A percentile compares a stretch with the other conserved stretches of the same genome.
Evolutionary conservation across 2,113 vertebrate species (phyloP).

Genomic region (Chiloscyllium plagiosum): DNA sequence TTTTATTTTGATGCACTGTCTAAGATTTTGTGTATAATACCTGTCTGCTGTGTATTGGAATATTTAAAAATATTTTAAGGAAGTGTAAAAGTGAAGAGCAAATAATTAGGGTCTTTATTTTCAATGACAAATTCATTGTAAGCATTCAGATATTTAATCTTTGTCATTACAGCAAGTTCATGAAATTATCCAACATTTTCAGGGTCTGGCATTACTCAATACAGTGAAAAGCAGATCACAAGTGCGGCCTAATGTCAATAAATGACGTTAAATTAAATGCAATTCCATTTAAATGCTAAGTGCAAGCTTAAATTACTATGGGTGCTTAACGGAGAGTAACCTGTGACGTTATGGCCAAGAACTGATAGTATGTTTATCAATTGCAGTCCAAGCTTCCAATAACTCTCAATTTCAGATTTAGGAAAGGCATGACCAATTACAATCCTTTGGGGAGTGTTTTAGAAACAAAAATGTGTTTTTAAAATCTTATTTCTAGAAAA

Average conservation of each 20-base stretch:
- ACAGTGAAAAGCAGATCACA: background rate
- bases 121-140: background rate
- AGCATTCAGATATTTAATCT: constrained; percentile 20
- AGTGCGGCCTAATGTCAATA: background rate
- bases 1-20: constrained; percentile 34
- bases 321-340: background rate
- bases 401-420: background rate
- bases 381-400: background rate
- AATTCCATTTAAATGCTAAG: background rate
- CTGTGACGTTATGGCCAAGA: background rate
- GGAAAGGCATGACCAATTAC: background rate
- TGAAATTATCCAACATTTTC: background rate
- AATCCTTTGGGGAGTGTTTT: background rate
- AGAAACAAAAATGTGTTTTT: background rate
- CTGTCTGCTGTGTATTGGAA: constrained; percentile 26
- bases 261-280: background rate
- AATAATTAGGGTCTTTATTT: constrained; percentile 23
- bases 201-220: no score
- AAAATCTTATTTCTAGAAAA: background rate
- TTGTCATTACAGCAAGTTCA: background rate
- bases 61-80: constrained; percentile 20
- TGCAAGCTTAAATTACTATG: background rate
- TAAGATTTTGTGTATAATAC: background rate
- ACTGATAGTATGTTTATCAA: background rate
- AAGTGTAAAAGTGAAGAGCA: constrained; percentile 25